These are phyloP conservation scores for Rhineura floridana DNA, from an alignment of 2,113 vertebrate genomes.

Conservation along the genomic window DNA sequence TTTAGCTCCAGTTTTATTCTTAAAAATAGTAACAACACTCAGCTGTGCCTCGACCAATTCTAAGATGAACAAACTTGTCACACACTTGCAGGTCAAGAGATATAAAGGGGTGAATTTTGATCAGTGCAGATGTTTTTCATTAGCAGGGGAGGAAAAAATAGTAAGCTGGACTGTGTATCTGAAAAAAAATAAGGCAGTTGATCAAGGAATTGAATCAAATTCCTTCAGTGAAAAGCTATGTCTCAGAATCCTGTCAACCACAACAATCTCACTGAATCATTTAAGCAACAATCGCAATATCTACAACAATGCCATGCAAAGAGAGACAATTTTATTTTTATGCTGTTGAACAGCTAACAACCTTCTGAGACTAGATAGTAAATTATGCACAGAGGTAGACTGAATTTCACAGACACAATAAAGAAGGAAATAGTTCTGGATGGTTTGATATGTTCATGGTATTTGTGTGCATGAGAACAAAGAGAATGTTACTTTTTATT, in stretches of 20 bases:
- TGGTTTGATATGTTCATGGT: not conserved
- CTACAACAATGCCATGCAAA: not conserved
- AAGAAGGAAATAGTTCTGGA: not conserved
- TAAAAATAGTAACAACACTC: not conserved
- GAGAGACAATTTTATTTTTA: conserved; percentile 26
- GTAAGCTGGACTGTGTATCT: not conserved
- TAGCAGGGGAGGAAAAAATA: not conserved
- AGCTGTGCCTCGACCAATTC: not conserved
- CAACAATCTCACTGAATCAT: not conserved
- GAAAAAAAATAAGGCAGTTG: not conserved
- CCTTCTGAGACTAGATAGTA: not conserved
- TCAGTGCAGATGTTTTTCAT: not conserved
- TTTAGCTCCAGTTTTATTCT: not conserved
- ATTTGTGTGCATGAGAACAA: not conserved
- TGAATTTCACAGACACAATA: too few relatives aligned
- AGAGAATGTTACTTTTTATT: conserved; percentile 30
- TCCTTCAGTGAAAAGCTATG: not conserved
- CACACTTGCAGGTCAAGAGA: not conserved
- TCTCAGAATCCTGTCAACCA: not conserved
- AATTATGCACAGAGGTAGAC: not conserved
- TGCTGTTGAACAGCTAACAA: conserved; percentile 4
- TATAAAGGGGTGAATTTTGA: not conserved
- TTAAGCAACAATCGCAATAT: conserved; percentile 10
- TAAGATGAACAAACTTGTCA: not conserved
- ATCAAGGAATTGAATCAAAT: conserved; percentile 5